Conservation (phyloP, 2,113 vertebrate genomes). For the Platysternon megacephalum region DNA sequence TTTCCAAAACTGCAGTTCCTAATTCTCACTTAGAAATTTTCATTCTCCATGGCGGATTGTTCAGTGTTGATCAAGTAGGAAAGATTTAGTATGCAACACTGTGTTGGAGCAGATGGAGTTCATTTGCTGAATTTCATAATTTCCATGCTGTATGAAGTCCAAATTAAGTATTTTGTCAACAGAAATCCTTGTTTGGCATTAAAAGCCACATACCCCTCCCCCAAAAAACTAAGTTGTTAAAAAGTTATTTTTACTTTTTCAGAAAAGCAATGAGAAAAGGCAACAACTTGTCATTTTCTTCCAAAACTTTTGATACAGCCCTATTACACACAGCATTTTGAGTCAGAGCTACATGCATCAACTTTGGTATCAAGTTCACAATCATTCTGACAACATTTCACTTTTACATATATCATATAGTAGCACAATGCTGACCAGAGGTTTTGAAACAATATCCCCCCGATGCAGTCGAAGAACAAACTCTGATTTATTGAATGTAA, state of each 20-base stretch:
- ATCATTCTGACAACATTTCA: neutral
- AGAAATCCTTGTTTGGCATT: neutral
- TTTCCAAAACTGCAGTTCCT: neutral
- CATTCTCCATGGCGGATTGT: neutral
- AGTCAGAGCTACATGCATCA: neutral
- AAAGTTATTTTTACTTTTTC: neutral
- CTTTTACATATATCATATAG: neutral
- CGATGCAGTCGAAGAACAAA: slow-evolving; percentile 43
- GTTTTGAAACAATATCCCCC: neutral
- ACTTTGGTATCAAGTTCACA: neutral
- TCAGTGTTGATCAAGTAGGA: neutral
- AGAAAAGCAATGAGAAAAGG: neutral
- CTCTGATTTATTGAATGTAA: slow-evolving; percentile 62
- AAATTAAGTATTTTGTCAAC: neutral
- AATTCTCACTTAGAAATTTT: neutral
- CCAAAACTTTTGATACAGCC: neutral
- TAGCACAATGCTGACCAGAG: neutral
- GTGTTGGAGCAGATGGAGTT: neutral
- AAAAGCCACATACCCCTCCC: neutral
- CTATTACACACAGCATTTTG: neutral
- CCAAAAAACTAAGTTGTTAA: neutral
- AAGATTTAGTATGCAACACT: neutral
- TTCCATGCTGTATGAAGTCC: neutral
- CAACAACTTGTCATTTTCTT: neutral
- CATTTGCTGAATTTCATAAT: neutral